Base-by-base conservation (phyloP, 2,113 vertebrate species). In the Holacanthus passer region DNA sequence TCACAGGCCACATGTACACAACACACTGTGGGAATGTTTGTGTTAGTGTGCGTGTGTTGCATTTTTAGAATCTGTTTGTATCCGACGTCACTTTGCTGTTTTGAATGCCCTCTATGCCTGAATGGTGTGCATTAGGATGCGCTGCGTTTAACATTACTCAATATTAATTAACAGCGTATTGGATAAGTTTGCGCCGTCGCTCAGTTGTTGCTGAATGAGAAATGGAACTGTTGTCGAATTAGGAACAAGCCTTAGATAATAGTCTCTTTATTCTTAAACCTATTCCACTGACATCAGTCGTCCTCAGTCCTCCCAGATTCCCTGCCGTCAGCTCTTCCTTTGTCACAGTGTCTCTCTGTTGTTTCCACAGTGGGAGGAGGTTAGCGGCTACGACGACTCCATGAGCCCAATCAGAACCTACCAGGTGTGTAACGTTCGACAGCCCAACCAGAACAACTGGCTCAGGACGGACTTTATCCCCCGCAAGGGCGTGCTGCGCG, bases 351-450 rank as follows among this genome's bases (percentile, higher is more conserved):
- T 68, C 14, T 87, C 41, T 58, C 14, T 90, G 48, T 82, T 89
- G 58, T 87, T 31, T 82, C 72, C 67, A 20, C 95, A 99, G 98
- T 99, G 98, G 98, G 98, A 99, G 94, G 98, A 99, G 92, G 98
- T 99, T 37, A 99, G 98, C 0, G 98, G 98, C 85, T 99, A 99
- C 0, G 98, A 99, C 0, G 98, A 99, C 93, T 96, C 95, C 91
- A 98, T 98, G 96, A 99, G 98, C 93, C 98, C 98, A n/a, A 99
- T 99, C 94, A 95, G 98, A 92, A 99, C 98, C 0, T 99, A 99
- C 91, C 98, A 99, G 94, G 98, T 99, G 86, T 99, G 98, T 82
- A 99, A 99, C 0, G 98, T 99, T 69, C 95, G 81, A 1, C 95
- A 98, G 90, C 91, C 95, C 35, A 99, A 95, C 94, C 98, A 99